Base-by-base conservation (phyloP, 2,888 invertebrate species). In the Ceratothoa steindachneri region DNA sequence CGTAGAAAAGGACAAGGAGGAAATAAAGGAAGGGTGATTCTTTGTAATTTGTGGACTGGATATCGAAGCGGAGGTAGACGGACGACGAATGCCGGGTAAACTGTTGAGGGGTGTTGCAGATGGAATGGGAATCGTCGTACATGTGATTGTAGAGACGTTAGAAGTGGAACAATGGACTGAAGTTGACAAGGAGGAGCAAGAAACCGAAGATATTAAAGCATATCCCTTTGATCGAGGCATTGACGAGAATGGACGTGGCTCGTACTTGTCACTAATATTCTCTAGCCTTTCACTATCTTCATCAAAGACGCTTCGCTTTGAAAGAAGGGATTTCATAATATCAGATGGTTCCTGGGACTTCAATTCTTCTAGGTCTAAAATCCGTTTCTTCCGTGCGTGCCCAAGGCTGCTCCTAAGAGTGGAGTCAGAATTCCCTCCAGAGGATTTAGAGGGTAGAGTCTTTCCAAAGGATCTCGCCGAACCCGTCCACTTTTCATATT, bases 251-350 rank as follows among this genome's bases (percentile, higher is more conserved):
- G 75, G 75, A 80, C 84, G 84, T 9, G 84, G 83, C 86, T 95
- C 89, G 86, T 93, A 90, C 86, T 93, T 89, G 85, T 95, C 90
- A 83, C 90, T 88, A 74, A 92, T 90, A 82, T 93, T 93, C 84
- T 95, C 95, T 74, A 97, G 87, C 41, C 97, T 88, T 85, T 96
- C 95, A 53, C 92, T 90, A 84, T 97, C 97, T 84, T 97, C 97
- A 84, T 97, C 97, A 85, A 97, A 97, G 71, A 97, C 93, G 69
- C 95, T 95, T 80, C 92, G 90, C 84, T 94, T 93, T 3, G 95
- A 93, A 82, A 97, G 87, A 82, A 97, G 89, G 28, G 94, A 93
- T 82, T 93, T 93, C 52, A 95, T 93, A 82, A 97, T 95, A 82
- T 95, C 95, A 28, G 96, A 96, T 0, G 95, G 96, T 24, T 60